Percentiles rank a stretch among this genome's conserved stretches.
phyloP scores from a whole-genome alignment of 2,797 vertebrate species.

The Microctenopoma stevenorrisi region DNA sequence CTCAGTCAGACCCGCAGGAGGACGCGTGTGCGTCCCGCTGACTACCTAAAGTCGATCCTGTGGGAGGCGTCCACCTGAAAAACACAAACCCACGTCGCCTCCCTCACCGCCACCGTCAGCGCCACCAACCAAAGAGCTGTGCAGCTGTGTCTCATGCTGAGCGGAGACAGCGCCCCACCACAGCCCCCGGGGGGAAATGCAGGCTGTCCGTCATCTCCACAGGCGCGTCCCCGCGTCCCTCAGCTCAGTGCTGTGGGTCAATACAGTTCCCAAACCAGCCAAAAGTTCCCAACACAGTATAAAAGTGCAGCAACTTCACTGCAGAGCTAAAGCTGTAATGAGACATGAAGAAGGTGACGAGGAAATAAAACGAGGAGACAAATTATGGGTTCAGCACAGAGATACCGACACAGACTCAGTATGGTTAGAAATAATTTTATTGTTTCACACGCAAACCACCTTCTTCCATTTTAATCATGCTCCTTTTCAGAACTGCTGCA shows the following conservation, averaged over 20 bases:
- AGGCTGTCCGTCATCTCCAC: not conserved
- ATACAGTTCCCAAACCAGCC: too few species aligned
- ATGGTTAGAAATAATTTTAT: not conserved
- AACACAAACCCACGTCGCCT: not conserved
- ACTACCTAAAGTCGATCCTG: too few species aligned
- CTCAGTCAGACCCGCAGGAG: too few species aligned
- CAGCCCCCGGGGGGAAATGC: not conserved
- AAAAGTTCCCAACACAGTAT: too few species aligned
- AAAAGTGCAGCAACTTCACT: too few species aligned
- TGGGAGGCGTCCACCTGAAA: not conserved
- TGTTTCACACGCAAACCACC: not conserved
- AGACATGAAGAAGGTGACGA: too few species aligned
- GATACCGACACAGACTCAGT: not conserved
- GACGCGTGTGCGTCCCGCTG: too few species aligned
- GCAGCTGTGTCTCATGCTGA: rapidly evolving
- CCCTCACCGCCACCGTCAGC: slow-evolving; percentile 14
- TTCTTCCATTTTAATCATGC: not conserved
- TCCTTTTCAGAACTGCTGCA: not conserved
- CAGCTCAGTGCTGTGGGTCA: too few species aligned
- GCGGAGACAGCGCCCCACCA: slow-evolving; percentile 45
- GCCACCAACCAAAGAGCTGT: slow-evolving; percentile 3
- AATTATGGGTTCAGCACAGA: too few species aligned
- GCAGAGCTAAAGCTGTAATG: too few species aligned
- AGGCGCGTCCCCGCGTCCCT: too few species aligned
- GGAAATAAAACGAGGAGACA: too few species aligned